These are phyloP conservation scores for Acanthosepion pharaonis DNA, from an alignment of 2,888 invertebrate species.

Conservation along the genomic window DNA sequence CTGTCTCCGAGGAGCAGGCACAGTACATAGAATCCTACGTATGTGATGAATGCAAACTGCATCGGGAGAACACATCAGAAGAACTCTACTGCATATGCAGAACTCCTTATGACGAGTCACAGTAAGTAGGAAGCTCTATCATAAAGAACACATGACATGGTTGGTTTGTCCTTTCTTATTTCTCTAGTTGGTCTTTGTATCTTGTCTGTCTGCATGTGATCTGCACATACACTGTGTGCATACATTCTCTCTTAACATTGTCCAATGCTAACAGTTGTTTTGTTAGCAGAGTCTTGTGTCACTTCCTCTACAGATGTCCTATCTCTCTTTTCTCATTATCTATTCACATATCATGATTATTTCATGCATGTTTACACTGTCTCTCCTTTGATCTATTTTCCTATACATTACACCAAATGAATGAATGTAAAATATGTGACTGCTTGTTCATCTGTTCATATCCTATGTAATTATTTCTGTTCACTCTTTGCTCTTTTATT, in stretches of 20 bases:
- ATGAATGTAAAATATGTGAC: neutral
- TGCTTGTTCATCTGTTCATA: neutral
- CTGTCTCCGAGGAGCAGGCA: slow-evolving; percentile 92
- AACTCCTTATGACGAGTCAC: slow-evolving; percentile 96
- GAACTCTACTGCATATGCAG: slow-evolving; percentile 96
- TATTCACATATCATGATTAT: too few species aligned
- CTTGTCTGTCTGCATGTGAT: slow-evolving; percentile 33
- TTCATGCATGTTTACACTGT: neutral
- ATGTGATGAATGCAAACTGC: slow-evolving; percentile 76
- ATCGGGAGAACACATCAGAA: slow-evolving; percentile 76
- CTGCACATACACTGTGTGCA: neutral
- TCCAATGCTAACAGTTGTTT: neutral
- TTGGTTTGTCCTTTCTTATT: neutral
- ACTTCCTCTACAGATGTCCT: neutral
- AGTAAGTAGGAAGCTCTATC: slow-evolving; percentile 79
- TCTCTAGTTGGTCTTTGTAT: slow-evolving; percentile 22
- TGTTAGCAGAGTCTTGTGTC: neutral
- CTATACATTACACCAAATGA: neutral
- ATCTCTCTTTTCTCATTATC: neutral
- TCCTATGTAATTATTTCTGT: neutral
- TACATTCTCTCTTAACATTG: neutral
- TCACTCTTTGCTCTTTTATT: neutral
- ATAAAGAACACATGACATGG: neutral
- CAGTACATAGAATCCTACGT: slow-evolving; percentile 89
- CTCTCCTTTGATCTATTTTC: neutral